Evolutionary conservation across 2,113 vertebrate genomes (phyloP), one percentile per base, ranked within the genome.

Genomic region (Thermophis baileyi): DNA sequence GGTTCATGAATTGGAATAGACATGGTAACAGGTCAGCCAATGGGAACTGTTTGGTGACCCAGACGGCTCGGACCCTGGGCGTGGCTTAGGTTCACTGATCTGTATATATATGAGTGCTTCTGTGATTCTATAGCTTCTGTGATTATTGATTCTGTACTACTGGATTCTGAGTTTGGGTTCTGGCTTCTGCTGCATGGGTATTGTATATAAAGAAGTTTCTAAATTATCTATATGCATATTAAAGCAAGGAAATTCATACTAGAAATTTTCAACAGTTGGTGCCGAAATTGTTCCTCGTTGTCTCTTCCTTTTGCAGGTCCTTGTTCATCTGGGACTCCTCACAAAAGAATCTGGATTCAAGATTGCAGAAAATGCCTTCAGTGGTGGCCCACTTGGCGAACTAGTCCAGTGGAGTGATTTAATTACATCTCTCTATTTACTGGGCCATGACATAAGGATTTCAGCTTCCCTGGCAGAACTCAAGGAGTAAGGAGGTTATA

Each of bases 341-440:
- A 99, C 99, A 92, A 99, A 99, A 97, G 99, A 99, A 98, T 99
- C 99, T 0, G 99, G 99, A 96, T 99, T 99, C 97, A 99, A 99
- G 97, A 99, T 99, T n/a, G 99, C 99, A 74, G 99, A 99, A 96
- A 99, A 99, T 88, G 99, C 99, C 0, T 99, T 99, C 98, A 99
- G 99, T 0, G 99, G 99, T 35, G 99, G 99, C 90, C 99, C 99
- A 5, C 97, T 99, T 94, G 99, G 99, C 30, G 99, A 99, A 97
- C 97, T 99, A 97, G 99, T 99, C 95, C 99, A 99, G 96, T 99
- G 99, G 99, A 99, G 99, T 96, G 99, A 99, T 97, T 98, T 99
- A 97, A 99, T 99, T 97, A 99, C 99, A 97, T 99, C 99, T 88
- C 98, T 99, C 89, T 99, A 99, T 98, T 98, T 99, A 97, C 98